Conservation (phyloP, 2,113 vertebrate genomes). For the Dasyprocta punctata region DNA sequence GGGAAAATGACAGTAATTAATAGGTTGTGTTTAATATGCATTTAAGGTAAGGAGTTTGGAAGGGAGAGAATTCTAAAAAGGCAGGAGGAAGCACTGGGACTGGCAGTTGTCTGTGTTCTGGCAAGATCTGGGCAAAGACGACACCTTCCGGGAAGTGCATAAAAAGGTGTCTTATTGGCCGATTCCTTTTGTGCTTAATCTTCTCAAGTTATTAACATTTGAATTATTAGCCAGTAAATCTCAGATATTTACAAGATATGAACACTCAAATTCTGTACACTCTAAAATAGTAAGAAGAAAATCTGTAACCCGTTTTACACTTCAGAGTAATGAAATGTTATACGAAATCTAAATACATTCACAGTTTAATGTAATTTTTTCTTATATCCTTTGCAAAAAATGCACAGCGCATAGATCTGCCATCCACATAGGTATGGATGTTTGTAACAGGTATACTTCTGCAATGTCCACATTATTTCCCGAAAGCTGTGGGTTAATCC, state of each 20-base stretch:
- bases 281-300: constrained; percentile 3
- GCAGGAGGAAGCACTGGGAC: neutral
- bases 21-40: neutral
- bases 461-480: neutral
- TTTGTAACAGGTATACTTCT: neutral
- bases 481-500: neutral
- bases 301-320: neutral
- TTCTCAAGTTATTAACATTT: neutral
- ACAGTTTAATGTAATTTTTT: neutral
- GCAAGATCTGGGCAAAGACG: neutral
- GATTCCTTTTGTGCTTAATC: neutral
- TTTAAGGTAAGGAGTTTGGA: constrained; percentile 7
- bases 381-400: no score
- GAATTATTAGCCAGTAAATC: neutral
- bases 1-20: neutral
- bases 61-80: neutral
- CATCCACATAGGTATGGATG: neutral
- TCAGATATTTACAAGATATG: neutral
- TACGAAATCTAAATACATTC: neutral
- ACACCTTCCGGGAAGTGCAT: neutral
- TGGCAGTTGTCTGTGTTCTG: neutral
- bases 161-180: neutral
- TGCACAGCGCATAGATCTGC: neutral
- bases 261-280: neutral
- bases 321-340: neutral